Evolutionary conservation across 1,140 invertebrate genomes (phyloP).

Genomic region (Brachionus paranguensis): DNA sequence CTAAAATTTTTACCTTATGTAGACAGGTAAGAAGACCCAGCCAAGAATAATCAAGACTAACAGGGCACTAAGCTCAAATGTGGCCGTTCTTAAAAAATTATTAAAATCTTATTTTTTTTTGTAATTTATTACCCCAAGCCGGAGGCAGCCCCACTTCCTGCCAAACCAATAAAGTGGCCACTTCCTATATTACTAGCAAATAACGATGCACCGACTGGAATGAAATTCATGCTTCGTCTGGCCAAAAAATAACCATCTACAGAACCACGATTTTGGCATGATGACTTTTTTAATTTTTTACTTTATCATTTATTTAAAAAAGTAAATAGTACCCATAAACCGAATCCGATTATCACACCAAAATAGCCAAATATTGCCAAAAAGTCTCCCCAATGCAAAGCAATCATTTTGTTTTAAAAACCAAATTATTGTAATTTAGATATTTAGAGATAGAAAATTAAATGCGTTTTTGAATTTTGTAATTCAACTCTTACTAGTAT

Average conservation of each 20-base stretch:
- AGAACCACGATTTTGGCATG: conserved; percentile 38
- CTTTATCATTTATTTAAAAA: not conserved
- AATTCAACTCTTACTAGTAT: not conserved
- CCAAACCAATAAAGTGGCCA: conserved; percentile 62
- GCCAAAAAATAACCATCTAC: conserved; percentile 60
- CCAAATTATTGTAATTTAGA: not conserved
- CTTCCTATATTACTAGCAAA: conserved; percentile 64
- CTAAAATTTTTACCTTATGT: conserved; percentile 50
- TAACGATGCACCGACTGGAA: conserved; percentile 61
- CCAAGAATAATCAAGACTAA: conserved; percentile 48
- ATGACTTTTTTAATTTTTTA: conserved; percentile 2
- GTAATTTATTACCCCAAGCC: conserved; percentile 42
- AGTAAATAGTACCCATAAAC: conserved; percentile 15
- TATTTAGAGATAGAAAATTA: not conserved
- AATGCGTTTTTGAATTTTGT: not conserved
- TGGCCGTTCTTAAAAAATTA: not conserved
- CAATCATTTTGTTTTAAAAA: not conserved
- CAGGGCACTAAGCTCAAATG: conserved; percentile 26
- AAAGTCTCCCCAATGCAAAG: conserved; percentile 38
- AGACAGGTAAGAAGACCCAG: conserved; percentile 62
- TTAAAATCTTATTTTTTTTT: not conserved
- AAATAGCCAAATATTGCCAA: conserved; percentile 13
- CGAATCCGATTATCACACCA: conserved; percentile 30
- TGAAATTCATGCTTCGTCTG: conserved; percentile 57
- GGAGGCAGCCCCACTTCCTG: conserved; percentile 56